phyloP scores from a whole-genome alignment of 2,113 vertebrate genomes.

The Murina feae region DNA sequence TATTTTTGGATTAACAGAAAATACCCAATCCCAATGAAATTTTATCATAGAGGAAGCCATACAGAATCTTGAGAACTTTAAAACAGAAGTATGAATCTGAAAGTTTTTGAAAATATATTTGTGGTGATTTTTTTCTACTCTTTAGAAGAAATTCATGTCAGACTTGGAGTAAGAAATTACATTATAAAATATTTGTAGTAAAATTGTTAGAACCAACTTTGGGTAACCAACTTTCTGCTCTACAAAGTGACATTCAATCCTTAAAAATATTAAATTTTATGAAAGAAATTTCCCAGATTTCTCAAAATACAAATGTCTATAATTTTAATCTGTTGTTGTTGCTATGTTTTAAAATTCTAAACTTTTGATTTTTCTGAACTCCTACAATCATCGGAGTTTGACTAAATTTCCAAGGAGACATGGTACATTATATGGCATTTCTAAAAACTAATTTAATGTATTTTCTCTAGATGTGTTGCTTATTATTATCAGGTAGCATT shows the following conservation, averaged over 20 bases:
- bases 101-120: not conserved
- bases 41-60: not conserved
- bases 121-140: not conserved
- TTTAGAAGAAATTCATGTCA: not conserved
- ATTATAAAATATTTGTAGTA: not conserved
- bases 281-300: not conserved
- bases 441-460: not conserved
- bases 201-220: not conserved
- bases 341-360: not conserved
- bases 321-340: not conserved
- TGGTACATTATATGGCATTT: not conserved
- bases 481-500: not conserved
- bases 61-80: not conserved
- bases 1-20: not conserved
- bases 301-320: not conserved
- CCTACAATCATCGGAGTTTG: not conserved
- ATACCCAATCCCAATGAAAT: not conserved
- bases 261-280: not conserved
- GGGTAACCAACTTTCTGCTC: not conserved
- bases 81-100: not conserved
- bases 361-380: not conserved
- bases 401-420: not conserved
- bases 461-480: not conserved
- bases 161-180: not conserved
- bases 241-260: not conserved